A percentile compares a stretch with the other conserved stretches of the same genome.
phyloP scores from a whole-genome alignment of 1,140 invertebrate genomes.

The Cryptotermes secundus region DNA sequence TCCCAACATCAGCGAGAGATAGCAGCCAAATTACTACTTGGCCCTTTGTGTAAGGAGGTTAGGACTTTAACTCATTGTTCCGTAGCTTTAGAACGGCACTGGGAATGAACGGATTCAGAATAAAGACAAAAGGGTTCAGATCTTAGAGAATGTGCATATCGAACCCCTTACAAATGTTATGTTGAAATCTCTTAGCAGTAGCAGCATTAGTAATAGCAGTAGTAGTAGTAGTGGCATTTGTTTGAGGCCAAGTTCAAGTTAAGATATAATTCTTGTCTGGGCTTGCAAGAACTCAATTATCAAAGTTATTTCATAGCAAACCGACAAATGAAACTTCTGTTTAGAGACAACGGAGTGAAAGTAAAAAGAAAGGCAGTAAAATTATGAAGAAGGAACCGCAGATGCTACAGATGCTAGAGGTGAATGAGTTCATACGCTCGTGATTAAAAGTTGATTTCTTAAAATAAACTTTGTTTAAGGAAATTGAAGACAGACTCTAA shows the following conservation, averaged over 20 bases:
- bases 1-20: background rate
- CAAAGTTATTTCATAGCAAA: constrained; percentile 20
- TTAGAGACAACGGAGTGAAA: background rate
- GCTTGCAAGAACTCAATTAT: background rate
- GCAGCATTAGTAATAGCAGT: background rate
- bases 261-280: background rate
- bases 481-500: background rate
- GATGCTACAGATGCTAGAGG: background rate
- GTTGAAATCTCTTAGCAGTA: background rate
- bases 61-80: background rate
- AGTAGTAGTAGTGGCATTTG: background rate
- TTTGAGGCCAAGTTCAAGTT: background rate
- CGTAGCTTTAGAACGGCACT: background rate
- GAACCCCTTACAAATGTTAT: background rate
- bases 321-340: background rate
- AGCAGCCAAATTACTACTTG: constrained; percentile 12
- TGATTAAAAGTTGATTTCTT: background rate
- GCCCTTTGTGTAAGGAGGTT: background rate
- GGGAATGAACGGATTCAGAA: background rate
- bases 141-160: constrained; percentile 2
- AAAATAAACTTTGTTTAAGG: constrained; percentile 2
- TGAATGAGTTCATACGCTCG: background rate
- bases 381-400: background rate
- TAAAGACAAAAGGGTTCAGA: background rate
- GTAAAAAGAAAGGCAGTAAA: background rate